These are phyloP conservation scores for Calliphora vomitoria DNA, from an alignment of 2,888 invertebrate species.

Conservation along the genomic window DNA sequence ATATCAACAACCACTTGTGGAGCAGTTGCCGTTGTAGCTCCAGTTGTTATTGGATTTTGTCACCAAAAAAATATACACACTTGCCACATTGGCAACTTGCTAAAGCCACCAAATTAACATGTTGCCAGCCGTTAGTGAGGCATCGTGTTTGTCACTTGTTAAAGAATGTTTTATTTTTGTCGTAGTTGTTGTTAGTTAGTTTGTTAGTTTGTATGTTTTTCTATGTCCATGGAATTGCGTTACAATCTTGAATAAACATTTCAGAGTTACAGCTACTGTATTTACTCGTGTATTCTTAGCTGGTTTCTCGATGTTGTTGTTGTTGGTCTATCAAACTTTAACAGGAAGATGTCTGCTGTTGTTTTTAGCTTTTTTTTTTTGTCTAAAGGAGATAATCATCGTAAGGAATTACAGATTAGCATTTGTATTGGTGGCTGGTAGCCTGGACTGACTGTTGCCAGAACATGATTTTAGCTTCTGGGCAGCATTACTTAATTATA, in stretches of 20 bases:
- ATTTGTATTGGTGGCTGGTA: conserved; percentile 16
- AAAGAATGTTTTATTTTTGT: conserved; percentile 62
- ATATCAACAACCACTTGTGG: neutral
- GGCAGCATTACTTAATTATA: conserved; percentile 68
- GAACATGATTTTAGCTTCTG: conserved; percentile 62
- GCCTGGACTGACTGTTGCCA: conserved; percentile 10
- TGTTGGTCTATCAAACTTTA: conserved; percentile 48
- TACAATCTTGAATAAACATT: conserved; percentile 69
- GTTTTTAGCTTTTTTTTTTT: conserved; percentile 14
- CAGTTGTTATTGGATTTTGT: conserved; percentile 39
- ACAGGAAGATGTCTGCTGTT: conserved; percentile 64
- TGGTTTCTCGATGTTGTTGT: neutral
- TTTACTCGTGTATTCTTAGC: conserved; percentile 21
- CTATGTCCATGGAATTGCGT: conserved; percentile 53
- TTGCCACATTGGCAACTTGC: conserved; percentile 20
- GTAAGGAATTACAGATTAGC: conserved; percentile 65
- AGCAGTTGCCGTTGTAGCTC: conserved; percentile 12
- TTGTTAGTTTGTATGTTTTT: neutral
- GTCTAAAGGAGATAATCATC: conserved; percentile 47
- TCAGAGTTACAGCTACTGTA: conserved; percentile 64
- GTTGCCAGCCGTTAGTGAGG: conserved; percentile 67
- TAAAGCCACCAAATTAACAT: conserved; percentile 69
- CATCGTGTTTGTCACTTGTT: conserved; percentile 72
- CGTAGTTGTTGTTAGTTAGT: neutral
- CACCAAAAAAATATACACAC: conserved; percentile 37